Evolutionary conservation across 2,113 vertebrate genomes (phyloP).

Genomic region (Vulpes lagopus): DNA sequence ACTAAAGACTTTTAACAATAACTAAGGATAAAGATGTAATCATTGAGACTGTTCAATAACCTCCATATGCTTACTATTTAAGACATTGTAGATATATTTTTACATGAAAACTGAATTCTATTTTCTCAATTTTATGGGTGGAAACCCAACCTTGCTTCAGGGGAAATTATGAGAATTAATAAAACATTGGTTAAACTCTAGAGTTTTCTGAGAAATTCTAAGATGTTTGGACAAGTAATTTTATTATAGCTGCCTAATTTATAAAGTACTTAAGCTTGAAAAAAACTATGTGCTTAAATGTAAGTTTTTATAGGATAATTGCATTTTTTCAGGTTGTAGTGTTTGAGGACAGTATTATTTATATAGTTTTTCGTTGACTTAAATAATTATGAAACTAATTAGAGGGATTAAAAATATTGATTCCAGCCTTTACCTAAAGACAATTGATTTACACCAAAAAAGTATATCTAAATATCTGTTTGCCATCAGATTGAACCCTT

Average conservation of each 20-base stretch:
- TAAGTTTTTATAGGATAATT: background rate
- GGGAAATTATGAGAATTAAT: constrained; percentile 3
- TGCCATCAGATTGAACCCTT: background rate
- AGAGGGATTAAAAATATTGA: constrained; percentile 17
- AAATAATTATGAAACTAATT: constrained; percentile 35
- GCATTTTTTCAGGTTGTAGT: constrained; percentile 1
- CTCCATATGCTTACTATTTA: background rate
- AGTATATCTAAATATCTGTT: background rate
- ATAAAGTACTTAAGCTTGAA: background rate
- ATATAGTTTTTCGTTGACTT: background rate
- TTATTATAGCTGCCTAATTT: constrained; percentile 12
- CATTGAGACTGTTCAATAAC: background rate
- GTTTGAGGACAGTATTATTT: background rate
- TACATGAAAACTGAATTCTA: background rate
- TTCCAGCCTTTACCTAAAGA: background rate
- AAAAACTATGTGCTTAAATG: background rate
- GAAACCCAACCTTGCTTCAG: background rate
- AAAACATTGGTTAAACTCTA: background rate
- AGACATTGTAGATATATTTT: background rate
- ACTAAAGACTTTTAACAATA: background rate
- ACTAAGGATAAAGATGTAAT: background rate
- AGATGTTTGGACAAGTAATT: constrained; percentile 6
- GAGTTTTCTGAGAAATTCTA: constrained; percentile 20
- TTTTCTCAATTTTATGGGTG: background rate
- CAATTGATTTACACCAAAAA: background rate